These are phyloP conservation scores for Chrysolina oricalcia DNA, from an alignment of 2,888 invertebrate genomes.

Conservation along the genomic window DNA sequence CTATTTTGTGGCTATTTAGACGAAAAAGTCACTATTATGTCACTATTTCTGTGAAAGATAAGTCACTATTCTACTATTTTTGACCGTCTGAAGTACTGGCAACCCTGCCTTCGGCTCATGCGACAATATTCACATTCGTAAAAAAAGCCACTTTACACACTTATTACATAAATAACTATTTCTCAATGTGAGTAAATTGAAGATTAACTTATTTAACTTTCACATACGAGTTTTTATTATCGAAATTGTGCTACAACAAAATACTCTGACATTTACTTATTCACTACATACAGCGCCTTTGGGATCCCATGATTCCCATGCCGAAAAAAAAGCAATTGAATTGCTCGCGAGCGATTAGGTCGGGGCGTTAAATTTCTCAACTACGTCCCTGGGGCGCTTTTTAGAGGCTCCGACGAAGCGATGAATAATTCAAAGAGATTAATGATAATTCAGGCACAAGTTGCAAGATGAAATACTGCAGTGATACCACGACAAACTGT, in stretches of 20 bases:
- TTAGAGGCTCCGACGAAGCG: constrained; percentile 15
- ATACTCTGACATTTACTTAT: not conserved
- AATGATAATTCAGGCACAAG: constrained; percentile 29
- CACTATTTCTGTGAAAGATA: too few species aligned
- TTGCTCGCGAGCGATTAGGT: not conserved
- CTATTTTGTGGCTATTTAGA: too few species aligned
- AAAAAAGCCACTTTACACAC: too few species aligned
- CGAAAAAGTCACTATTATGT: too few species aligned
- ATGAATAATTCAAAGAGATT: constrained; percentile 35
- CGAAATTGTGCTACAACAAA: not conserved
- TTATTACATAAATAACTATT: too few species aligned
- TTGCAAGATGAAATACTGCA: constrained; percentile 30
- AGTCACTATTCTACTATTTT: too few species aligned
- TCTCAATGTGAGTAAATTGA: too few species aligned
- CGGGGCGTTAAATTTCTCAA: constrained; percentile 14
- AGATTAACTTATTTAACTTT: too few species aligned
- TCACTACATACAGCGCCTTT: not conserved
- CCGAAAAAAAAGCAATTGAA: not conserved
- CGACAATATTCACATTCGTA: too few species aligned
- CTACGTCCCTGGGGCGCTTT: constrained; percentile 21
- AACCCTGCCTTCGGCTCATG: too few species aligned
- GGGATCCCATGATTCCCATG: not conserved
- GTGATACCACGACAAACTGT: constrained; percentile 30
- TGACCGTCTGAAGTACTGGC: too few species aligned
- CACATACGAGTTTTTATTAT: too few species aligned